These are phyloP conservation scores for Leucozona laternaria DNA, from an alignment of 2,888 invertebrate genomes.

Conservation along the genomic window DNA sequence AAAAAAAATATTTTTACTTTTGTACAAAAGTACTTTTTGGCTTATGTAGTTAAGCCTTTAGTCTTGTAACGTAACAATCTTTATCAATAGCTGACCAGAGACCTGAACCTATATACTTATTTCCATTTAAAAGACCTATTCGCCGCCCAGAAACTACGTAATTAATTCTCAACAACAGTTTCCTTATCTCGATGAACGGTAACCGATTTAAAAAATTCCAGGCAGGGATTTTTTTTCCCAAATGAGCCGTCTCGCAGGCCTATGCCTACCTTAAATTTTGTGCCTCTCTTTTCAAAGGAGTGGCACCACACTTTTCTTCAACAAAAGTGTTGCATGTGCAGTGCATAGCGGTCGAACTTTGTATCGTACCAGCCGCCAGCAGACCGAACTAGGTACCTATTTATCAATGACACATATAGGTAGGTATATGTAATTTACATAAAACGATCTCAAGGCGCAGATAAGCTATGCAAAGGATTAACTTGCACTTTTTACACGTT, in stretches of 20 bases:
- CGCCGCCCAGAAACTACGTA: not conserved
- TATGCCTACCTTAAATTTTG: not conserved
- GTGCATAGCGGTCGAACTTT: not conserved
- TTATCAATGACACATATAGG: conserved; percentile 69
- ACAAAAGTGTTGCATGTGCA: conserved; percentile 22
- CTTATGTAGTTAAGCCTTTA: too few species aligned
- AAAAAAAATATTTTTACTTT: too few species aligned
- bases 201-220: not conserved
- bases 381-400: conserved; percentile 31
- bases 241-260: conserved; percentile 5
- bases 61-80: too few species aligned
- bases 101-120: too few species aligned
- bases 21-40: too few species aligned
- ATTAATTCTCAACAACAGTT: conserved; percentile 7
- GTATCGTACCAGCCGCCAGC: conserved; percentile 15
- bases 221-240: conserved; percentile 37
- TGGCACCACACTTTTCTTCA: conserved; percentile 34
- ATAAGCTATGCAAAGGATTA: conserved; percentile 62
- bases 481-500: conserved; percentile 41
- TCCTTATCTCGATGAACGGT: not conserved
- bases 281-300: conserved; percentile 28
- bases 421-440: conserved; percentile 60
- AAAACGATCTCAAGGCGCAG: conserved; percentile 59
- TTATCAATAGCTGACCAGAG: too few species aligned
- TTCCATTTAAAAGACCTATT: not conserved